Conservation (phyloP, 2,113 vertebrate species). For the Mustela nigripes region DNA sequence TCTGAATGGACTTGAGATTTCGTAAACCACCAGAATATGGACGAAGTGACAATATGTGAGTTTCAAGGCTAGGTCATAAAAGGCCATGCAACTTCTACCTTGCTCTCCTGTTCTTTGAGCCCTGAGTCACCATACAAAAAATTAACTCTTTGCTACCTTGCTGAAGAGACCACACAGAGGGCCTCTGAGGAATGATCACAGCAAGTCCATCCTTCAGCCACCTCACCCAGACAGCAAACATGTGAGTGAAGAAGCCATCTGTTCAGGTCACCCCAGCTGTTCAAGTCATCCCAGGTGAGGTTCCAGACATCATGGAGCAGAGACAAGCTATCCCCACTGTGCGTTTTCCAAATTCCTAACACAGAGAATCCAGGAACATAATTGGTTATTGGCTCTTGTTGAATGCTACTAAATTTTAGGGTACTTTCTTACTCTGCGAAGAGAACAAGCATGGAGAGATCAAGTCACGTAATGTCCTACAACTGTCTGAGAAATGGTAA, state of each 20-base stretch:
- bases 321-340: background rate
- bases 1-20: background rate
- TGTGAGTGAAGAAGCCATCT: background rate
- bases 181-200: background rate
- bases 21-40: background rate
- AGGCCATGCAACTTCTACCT: background rate
- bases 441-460: background rate
- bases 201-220: background rate
- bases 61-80: background rate
- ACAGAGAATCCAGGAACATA: background rate
- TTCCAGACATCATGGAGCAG: background rate
- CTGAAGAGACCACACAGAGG: background rate
- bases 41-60: background rate
- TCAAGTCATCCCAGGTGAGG: background rate
- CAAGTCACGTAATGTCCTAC: background rate
- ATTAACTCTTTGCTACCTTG: background rate
- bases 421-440: background rate
- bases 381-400: background rate
- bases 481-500: background rate
- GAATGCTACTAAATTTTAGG: background rate
- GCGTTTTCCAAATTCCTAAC: background rate
- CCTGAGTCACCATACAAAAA: background rate
- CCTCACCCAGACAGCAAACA: background rate
- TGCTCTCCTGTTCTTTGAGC: constrained; percentile 8
- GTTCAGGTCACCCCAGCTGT: background rate